These are phyloP conservation scores for Paratilapia polleni DNA, from an alignment of 2,113 vertebrate species.

Conservation along the genomic window DNA sequence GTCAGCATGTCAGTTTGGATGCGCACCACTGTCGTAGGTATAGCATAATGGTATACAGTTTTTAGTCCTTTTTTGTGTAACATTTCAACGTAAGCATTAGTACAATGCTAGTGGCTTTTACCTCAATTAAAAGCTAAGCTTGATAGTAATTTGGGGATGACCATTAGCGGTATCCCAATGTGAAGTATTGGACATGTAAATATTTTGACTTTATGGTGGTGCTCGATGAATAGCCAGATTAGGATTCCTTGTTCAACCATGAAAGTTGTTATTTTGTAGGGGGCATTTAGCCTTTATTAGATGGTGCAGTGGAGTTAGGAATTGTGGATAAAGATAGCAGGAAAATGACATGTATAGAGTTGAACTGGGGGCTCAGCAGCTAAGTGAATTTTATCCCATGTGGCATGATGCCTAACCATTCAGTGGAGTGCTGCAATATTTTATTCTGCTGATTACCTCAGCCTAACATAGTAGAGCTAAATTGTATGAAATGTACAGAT, in stretches of 20 bases:
- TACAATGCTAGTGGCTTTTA: not conserved
- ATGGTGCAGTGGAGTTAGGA: not conserved
- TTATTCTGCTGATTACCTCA: not conserved
- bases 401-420: not conserved
- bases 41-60: accelerated
- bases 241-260: not conserved
- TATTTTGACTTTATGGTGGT: not conserved
- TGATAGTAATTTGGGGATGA: no score
- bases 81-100: not conserved
- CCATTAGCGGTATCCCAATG: no score
- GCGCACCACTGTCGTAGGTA: not conserved
- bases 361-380: not conserved
- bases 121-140: no score
- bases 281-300: not conserved
- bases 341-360: not conserved
- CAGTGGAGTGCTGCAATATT: not conserved
- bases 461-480: not conserved
- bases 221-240: not conserved
- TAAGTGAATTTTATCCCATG: not conserved
- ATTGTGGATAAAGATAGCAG: not conserved
- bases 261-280: not conserved
- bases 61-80: not conserved
- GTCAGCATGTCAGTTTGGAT: not conserved
- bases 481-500: not conserved
- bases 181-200: no score